Conservation (phyloP, 2,797 vertebrate genomes). For the Enteromius viviparus region DNA sequence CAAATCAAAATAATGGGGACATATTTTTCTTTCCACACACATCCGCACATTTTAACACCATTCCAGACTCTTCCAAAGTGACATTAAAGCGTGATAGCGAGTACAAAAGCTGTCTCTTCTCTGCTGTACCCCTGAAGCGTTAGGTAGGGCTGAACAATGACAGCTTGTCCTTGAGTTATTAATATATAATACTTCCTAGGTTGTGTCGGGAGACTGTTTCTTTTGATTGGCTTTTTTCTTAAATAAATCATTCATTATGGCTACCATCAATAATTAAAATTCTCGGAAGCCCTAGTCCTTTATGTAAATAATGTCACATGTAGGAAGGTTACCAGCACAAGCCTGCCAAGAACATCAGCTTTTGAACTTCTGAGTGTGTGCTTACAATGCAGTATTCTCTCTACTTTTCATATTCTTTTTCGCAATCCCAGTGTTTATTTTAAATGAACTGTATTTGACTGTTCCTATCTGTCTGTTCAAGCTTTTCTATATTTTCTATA, state of each 20-base stretch:
- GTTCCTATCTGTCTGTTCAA: slow-evolving; percentile 1
- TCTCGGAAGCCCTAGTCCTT: slow-evolving; percentile 78
- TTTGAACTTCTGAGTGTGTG: slow-evolving; percentile 76
- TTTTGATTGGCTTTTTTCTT: slow-evolving; percentile 80
- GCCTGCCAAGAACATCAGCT: slow-evolving; percentile 78
- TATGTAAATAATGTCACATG: slow-evolving; percentile 84
- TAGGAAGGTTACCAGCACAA: slow-evolving; percentile 78
- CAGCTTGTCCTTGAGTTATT: slow-evolving; percentile 84
- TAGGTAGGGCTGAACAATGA: slow-evolving; percentile 77
- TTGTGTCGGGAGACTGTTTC: slow-evolving; percentile 75
- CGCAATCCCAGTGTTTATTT: slow-evolving; percentile 36
- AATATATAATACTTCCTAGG: slow-evolving; percentile 83
- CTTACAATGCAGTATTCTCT: slow-evolving; percentile 61
- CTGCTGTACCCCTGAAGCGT: slow-evolving; percentile 66
- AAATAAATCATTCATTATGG: slow-evolving; percentile 85
- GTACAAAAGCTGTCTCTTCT: slow-evolving; percentile 67
- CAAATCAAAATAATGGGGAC: slow-evolving; percentile 6
- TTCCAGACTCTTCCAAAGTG: slow-evolving; percentile 61
- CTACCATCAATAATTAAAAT: slow-evolving; percentile 85
- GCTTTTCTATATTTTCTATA: slow-evolving; percentile 39
- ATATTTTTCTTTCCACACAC: slow-evolving; percentile 32
- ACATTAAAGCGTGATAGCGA: slow-evolving; percentile 71
- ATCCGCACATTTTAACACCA: slow-evolving; percentile 22
- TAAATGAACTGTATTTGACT: slow-evolving; percentile 36
- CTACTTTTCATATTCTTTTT: slow-evolving; percentile 28